Conservation (phyloP, 2,113 vertebrate species). For the Ceratotherium simum region DNA sequence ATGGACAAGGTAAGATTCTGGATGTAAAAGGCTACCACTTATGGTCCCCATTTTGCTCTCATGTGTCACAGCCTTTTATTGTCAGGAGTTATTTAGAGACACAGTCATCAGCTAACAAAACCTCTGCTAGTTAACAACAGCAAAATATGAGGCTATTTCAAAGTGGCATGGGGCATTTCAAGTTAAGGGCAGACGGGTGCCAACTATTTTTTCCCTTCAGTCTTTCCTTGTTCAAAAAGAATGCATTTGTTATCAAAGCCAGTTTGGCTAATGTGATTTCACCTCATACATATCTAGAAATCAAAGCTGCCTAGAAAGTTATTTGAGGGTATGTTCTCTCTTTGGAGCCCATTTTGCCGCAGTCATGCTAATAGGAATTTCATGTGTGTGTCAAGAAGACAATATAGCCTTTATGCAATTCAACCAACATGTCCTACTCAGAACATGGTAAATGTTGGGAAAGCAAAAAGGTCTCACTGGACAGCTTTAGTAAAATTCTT, state of each 20-base stretch:
- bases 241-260: constrained; percentile 82
- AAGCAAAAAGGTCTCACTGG: constrained; percentile 79
- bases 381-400: constrained; percentile 81
- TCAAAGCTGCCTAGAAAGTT: constrained; percentile 87
- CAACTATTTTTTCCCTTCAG: constrained; percentile 73
- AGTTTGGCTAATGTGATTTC: constrained; percentile 87
- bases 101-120: constrained; percentile 74
- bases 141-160: constrained; percentile 80
- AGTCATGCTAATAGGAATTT: constrained; percentile 76
- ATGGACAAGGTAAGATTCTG: constrained; percentile 75
- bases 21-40: constrained; percentile 79
- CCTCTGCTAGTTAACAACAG: constrained; percentile 79
- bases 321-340: constrained; percentile 85
- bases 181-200: constrained; percentile 69
- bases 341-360: constrained; percentile 79
- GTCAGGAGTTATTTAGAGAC: constrained; percentile 77
- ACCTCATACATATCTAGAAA: constrained; percentile 86
- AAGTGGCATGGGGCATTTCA: constrained; percentile 78
- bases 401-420: constrained; percentile 83
- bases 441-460: constrained; percentile 82
- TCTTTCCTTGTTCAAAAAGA: constrained; percentile 77
- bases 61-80: constrained; percentile 81
- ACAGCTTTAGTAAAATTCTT: constrained; percentile 82
- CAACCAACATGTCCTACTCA: constrained; percentile 75
- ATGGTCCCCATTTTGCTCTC: constrained; percentile 75